A percentile compares a stretch with the other conserved stretches of the same genome.
phyloP scores from a whole-genome alignment of 2,797 vertebrate genomes.

The Melanitta fusca region DNA sequence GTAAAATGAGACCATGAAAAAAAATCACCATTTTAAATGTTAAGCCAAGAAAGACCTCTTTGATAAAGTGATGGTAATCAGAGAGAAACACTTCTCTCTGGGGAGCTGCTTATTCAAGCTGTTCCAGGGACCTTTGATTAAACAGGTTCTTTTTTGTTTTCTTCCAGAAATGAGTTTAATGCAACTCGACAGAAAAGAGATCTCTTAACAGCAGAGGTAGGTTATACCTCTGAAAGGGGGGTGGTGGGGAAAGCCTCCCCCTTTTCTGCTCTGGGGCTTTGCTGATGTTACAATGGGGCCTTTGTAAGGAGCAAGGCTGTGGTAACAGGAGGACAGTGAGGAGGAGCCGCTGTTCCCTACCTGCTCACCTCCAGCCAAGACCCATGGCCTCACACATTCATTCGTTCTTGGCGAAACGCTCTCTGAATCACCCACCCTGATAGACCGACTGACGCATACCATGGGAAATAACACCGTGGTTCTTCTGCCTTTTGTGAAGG shows the following conservation, averaged over 20 bases:
- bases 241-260: conserved; percentile 76
- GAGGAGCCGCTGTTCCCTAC: conserved; percentile 63
- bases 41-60: conserved; percentile 83
- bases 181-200: conserved; percentile 96
- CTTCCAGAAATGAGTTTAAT: conserved; percentile 93
- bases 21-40: conserved; percentile 70
- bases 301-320: conserved; percentile 73
- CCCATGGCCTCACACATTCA: background rate
- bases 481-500: background rate
- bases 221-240: conserved; percentile 87
- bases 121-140: conserved; percentile 81
- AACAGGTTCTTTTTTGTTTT: conserved; percentile 88
- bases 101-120: conserved; percentile 81
- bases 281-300: conserved; percentile 74
- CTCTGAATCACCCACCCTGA: background rate
- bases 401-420: background rate
- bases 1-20: conserved; percentile 70
- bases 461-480: rapidly evolving
- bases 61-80: conserved; percentile 82
- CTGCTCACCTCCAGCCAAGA: background rate
- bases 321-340: conserved; percentile 63
- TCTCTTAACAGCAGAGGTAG: conserved; percentile 97
- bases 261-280: conserved; percentile 59
- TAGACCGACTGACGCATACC: background rate
- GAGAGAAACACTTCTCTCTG: conserved; percentile 77